Base-by-base conservation (phyloP, 2,797 vertebrate species). In the Zalophus californianus region DNA sequence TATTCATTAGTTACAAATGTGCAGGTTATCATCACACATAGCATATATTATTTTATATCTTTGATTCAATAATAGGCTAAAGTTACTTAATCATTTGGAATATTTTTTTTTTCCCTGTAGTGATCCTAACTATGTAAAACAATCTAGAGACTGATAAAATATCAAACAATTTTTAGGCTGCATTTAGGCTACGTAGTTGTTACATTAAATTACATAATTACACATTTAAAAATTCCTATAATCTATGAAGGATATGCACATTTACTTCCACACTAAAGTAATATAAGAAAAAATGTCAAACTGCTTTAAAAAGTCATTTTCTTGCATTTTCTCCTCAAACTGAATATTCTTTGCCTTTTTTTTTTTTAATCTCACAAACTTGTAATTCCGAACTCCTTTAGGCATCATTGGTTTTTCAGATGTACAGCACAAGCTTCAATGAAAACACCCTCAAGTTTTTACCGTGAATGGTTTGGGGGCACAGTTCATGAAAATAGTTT, bases 391-490 rank as follows among this genome's bases (percentile, higher is more conserved):
- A 95, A 90, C 93, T 70, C 54, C 82, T 97, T 90, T 84, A 86
- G 94, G 92, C 95, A 97, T 64, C 93, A 52, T 12, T 13, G 12
- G 38, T 92, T 98, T 98, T 96, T 77, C 91, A 97, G 82, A 95
- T 93, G 56, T 2, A 18, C 68, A 95, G 20, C 44, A 92, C 21
- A 96, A 94, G 86, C 82, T 95, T 96, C 86, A 86, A 4, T 90
- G 92, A 93, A 98, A 97, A 95, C 7, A 80, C 78, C 56, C 56
- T 97, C n/a, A 64, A 90, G 64, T 96, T 62, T 95, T 80, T 95
- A 79, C 66, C 7, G 2, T 50, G 90, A 96, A 92, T 68, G 88
- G 77, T 97, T 97, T 92, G n/a, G 94, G 68, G 83, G 80, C 52
- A 96, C 0, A 94, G 58, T 94, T 89, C 90, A 94, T 12, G 90